phyloP scores from a whole-genome alignment of 2,797 vertebrate genomes.

The Sebastes cheni region DNA sequence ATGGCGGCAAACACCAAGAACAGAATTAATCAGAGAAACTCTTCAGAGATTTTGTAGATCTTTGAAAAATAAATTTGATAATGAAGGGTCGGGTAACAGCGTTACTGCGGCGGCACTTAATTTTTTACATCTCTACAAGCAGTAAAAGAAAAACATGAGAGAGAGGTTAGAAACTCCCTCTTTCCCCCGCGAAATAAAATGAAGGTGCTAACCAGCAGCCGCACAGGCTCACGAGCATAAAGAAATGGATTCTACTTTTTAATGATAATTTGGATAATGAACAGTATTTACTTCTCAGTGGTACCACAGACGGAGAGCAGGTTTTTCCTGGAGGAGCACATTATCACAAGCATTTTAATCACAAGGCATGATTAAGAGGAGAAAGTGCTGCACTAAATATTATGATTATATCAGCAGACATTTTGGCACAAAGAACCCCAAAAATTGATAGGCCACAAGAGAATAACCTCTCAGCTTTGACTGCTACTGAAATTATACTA shows the following conservation, averaged over 20 bases:
- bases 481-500: background rate
- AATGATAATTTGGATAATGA: constrained; percentile 31
- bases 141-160: background rate
- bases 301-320: background rate
- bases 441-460: background rate
- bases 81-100: background rate
- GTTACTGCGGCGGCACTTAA: background rate
- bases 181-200: background rate
- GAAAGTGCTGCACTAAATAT: background rate
- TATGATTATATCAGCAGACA: background rate
- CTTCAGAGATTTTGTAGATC: background rate
- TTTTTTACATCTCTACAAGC: background rate
- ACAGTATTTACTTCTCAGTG: constrained; percentile 7
- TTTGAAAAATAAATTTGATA: constrained; percentile 1
- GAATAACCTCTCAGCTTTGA: background rate
- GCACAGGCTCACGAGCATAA: background rate
- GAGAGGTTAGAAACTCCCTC: background rate
- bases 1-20: background rate
- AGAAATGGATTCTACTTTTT: background rate
- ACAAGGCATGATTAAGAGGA: constrained; percentile 5
- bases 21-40: constrained; percentile 8
- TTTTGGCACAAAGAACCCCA: background rate
- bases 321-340: constrained; percentile 4
- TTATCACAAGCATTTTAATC: constrained; percentile 9
- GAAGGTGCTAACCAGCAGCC: background rate